These are phyloP conservation scores for Caenorhabditis parvicauda DNA, from an alignment of 2,888 invertebrate genomes.

Conservation along the genomic window DNA sequence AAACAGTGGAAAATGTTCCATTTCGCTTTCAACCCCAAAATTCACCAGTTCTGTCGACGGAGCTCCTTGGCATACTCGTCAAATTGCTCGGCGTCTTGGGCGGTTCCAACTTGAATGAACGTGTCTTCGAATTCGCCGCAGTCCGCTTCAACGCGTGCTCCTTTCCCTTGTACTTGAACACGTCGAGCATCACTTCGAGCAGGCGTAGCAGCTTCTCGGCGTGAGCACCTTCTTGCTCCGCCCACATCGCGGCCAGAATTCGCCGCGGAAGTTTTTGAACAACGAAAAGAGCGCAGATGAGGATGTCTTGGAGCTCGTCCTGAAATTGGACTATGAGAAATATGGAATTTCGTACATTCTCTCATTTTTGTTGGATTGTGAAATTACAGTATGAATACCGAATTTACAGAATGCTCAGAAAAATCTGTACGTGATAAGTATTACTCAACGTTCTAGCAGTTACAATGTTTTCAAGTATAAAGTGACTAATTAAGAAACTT, in stretches of 20 bases:
- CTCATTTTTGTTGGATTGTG: conserved; percentile 18
- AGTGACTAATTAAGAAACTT: too few relatives aligned
- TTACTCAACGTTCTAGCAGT: too few relatives aligned
- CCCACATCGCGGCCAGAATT: conserved; percentile 37
- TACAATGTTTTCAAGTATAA: too few relatives aligned
- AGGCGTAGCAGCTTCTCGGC: conserved; percentile 38
- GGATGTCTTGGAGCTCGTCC: conserved; percentile 65
- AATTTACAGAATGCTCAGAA: too few relatives aligned
- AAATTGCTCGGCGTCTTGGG: conserved; percentile 2
- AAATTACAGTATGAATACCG: conserved; percentile 3
- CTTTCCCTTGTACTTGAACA: conserved; percentile 47
- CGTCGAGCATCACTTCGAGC: conserved; percentile 48
- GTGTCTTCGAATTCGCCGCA: conserved; percentile 24
- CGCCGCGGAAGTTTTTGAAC: conserved; percentile 82
- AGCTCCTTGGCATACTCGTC: conserved; percentile 2
- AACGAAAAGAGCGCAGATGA: conserved; percentile 74
- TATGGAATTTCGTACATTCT: neutral
- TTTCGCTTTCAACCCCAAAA: neutral
- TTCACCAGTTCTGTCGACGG: neutral
- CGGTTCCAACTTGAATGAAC: conserved; percentile 18
- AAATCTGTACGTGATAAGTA: too few relatives aligned
- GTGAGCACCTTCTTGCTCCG: conserved; percentile 33
- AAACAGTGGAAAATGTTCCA: too few relatives aligned
- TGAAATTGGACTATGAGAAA: conserved; percentile 11
- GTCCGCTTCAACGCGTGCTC: conserved; percentile 21